phyloP scores from a whole-genome alignment of 2,797 vertebrate genomes.

The Eulemur mongoz region DNA sequence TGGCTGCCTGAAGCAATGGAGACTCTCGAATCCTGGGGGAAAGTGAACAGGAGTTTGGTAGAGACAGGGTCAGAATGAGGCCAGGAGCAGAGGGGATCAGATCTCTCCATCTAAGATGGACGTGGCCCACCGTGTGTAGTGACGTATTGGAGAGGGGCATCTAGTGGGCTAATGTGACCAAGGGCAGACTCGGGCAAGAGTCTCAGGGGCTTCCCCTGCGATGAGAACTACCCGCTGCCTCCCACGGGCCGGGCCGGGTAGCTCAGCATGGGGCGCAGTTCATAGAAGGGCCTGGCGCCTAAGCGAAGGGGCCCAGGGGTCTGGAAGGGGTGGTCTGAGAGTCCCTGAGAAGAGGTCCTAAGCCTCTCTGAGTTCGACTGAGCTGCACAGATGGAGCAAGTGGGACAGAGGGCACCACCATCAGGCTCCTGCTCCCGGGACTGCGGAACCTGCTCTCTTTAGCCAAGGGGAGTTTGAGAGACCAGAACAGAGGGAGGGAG shows the following conservation, averaged over 20 bases:
- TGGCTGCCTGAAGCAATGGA: conserved; percentile 94
- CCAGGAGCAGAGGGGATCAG: not conserved
- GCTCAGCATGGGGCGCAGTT: not conserved
- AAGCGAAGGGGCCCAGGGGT: not conserved
- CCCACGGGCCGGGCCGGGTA: accelerated
- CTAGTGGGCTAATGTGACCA: not conserved
- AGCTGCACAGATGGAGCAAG: not conserved
- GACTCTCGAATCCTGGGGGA: conserved; percentile 90
- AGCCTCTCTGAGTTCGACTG: not conserved
- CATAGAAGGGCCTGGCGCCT: too few relatives aligned
- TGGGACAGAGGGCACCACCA: not conserved
- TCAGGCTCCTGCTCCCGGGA: too few relatives aligned
- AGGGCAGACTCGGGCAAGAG: not conserved
- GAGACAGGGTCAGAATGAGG: not conserved
- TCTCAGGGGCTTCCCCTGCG: not conserved
- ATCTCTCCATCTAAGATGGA: not conserved
- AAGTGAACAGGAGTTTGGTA: not conserved
- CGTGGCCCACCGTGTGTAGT: accelerated
- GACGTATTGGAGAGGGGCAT: not conserved
- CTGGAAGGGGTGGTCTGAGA: too few relatives aligned
- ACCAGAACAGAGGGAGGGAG: not conserved
- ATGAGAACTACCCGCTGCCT: too few relatives aligned
- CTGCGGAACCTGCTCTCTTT: not conserved
- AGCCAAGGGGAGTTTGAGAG: not conserved
- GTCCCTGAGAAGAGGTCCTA: not conserved